Conservation (phyloP, 2,113 vertebrate species). For the Arothron firmamentum region DNA sequence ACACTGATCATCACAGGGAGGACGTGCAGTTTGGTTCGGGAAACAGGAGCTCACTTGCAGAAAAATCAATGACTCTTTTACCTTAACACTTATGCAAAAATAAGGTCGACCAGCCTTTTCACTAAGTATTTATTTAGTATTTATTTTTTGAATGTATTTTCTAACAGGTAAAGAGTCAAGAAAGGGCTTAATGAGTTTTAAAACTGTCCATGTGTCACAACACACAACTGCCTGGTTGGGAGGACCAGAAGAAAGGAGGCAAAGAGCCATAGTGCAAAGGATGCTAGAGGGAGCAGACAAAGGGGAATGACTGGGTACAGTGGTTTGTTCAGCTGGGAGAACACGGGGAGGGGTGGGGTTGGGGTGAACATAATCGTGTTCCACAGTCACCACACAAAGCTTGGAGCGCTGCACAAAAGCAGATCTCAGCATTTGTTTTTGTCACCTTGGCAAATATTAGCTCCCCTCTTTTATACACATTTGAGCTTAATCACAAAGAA, state of each 20-base stretch:
- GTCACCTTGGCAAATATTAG: constrained; percentile 27
- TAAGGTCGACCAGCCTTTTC: too few relatives aligned
- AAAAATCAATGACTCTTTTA: too few relatives aligned
- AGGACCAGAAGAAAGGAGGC: not conserved
- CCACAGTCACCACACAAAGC: constrained; percentile 13
- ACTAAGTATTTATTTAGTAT: too few relatives aligned
- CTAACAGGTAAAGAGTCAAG: constrained; percentile 12
- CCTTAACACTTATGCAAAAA: too few relatives aligned
- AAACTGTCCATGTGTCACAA: too few relatives aligned
- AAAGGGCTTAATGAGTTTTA: not conserved
- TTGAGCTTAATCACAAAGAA: constrained; percentile 17
- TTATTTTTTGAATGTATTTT: too few relatives aligned
- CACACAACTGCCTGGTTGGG: constrained; percentile 25
- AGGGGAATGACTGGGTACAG: constrained; percentile 33
- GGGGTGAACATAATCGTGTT: constrained; percentile 36
- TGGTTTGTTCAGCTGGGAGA: constrained; percentile 33
- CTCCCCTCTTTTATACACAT: not conserved
- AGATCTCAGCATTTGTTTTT: not conserved
- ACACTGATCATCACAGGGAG: too few relatives aligned
- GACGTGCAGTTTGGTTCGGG: too few relatives aligned
- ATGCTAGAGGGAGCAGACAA: constrained; percentile 31
- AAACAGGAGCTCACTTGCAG: too few relatives aligned
- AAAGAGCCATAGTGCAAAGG: not conserved
- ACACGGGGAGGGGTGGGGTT: constrained; percentile 30
- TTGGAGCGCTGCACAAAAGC: constrained; percentile 25